Percentiles rank a stretch among this genome's conserved stretches.
Conservation (phyloP, 2,888 invertebrate genomes). For the Ochlodes sylvanus region DNA sequence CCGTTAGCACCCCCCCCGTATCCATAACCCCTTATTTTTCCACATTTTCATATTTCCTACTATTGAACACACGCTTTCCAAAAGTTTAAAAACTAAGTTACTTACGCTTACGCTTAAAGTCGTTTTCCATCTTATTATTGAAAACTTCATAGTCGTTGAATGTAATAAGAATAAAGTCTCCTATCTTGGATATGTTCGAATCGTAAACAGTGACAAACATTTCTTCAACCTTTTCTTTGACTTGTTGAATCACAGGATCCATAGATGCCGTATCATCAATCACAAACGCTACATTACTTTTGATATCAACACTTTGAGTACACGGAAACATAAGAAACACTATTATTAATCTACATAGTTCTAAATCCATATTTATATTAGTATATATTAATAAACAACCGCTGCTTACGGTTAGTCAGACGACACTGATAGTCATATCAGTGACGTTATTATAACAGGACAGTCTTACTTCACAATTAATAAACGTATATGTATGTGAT, state of each 20-base stretch:
- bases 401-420: background rate
- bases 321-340: background rate
- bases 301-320: constrained; percentile 38
- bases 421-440: background rate
- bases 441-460: too few species aligned
- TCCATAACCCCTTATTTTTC: too few species aligned
- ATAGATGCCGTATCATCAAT: constrained; percentile 67
- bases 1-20: too few species aligned
- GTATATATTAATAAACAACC: background rate
- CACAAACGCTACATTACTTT: constrained; percentile 63
- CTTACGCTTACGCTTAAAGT: too few species aligned
- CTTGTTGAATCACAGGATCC: constrained; percentile 56
- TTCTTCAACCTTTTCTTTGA: constrained; percentile 50
- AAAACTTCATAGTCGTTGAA: constrained; percentile 55
- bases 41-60: too few species aligned
- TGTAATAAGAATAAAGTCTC: constrained; percentile 63
- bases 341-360: background rate
- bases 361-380: background rate
- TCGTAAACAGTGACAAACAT: constrained; percentile 62
- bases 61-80: too few species aligned
- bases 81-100: too few species aligned
- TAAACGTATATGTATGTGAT: too few species aligned
- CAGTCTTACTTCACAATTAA: too few species aligned
- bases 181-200: constrained; percentile 57
- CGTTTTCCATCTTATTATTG: too few species aligned